These are phyloP conservation scores for Ara ararauna DNA, from an alignment of 2,797 vertebrate species.

Conservation along the genomic window DNA sequence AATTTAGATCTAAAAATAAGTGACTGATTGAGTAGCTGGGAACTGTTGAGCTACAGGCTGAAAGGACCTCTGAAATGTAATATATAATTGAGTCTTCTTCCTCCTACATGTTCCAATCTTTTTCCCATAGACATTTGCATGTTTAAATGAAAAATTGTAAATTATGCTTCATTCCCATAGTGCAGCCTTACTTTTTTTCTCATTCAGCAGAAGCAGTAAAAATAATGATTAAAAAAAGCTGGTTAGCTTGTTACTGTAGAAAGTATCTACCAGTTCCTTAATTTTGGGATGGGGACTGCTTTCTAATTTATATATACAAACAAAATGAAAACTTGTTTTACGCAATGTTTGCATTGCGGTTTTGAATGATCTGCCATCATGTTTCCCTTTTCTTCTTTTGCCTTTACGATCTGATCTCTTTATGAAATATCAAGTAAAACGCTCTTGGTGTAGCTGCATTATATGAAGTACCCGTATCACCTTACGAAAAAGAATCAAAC, in stretches of 20 bases:
- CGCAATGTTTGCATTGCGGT: neutral
- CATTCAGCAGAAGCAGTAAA: neutral
- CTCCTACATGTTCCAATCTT: neutral
- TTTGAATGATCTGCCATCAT: neutral
- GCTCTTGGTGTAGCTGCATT: neutral
- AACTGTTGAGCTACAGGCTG: neutral
- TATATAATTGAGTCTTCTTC: conserved; percentile 43
- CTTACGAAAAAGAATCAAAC: neutral
- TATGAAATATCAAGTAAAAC: neutral
- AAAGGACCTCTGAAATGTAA: conserved; percentile 21
- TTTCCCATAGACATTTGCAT: neutral
- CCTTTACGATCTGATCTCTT: neutral
- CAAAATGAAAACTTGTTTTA: neutral
- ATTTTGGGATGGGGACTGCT: neutral
- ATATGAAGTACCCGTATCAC: neutral
- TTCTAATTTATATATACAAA: neutral
- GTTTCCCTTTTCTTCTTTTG: neutral
- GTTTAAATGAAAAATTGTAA: conserved; percentile 39
- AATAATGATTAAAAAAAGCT: neutral
- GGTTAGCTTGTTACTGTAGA: neutral
- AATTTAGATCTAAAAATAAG: conserved; percentile 57
- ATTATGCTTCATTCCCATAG: neutral
- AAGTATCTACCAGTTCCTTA: neutral
- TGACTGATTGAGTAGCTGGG: neutral
- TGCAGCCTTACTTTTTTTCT: conserved; percentile 14